phyloP scores from a whole-genome alignment of 2,113 vertebrate genomes.

The Pseudolaguvia tuberculata region DNA sequence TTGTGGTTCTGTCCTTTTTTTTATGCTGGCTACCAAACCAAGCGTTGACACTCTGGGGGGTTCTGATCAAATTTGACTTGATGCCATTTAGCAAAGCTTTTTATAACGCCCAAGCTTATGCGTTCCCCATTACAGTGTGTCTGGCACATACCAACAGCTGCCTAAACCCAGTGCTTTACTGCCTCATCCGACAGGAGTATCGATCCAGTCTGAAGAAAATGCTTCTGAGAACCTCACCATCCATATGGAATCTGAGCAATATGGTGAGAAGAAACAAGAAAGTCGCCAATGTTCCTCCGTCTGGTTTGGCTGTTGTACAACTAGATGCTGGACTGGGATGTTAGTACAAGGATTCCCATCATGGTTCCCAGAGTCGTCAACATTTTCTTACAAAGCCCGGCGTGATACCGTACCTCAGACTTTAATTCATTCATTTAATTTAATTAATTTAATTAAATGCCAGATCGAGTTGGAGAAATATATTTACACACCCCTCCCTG shows the following conservation, averaged over 20 bases:
- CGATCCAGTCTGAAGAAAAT: constrained; percentile 65
- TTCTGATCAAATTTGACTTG: constrained; percentile 73
- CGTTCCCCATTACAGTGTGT: constrained; percentile 73
- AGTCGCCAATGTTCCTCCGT: constrained; percentile 57
- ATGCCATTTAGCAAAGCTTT: constrained; percentile 74
- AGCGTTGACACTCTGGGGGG: constrained; percentile 74
- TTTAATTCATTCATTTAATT: no score
- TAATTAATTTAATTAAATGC: neutral
- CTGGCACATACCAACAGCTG: constrained; percentile 76
- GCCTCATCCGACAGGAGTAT: constrained; percentile 72
- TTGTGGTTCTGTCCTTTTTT: constrained; percentile 75
- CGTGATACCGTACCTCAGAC: neutral
- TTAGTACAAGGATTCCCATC: neutral
- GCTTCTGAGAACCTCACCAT: constrained; percentile 60
- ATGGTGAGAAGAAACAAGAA: constrained; percentile 55
- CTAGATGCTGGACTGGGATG: constrained; percentile 56
- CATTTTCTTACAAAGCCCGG: neutral
- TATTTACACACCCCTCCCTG: neutral
- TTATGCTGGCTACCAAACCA: constrained; percentile 79
- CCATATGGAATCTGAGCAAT: constrained; percentile 50
- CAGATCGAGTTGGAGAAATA: neutral
- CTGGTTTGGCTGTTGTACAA: constrained; percentile 55
- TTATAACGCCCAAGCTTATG: constrained; percentile 73
- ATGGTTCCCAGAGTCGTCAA: no score
- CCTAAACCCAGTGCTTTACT: constrained; percentile 77